A percentile compares a stretch with the other conserved stretches of the same genome.
These are phyloP conservation scores for Ptychoptera albimana DNA, from an alignment of 2,888 invertebrate species.

Conservation along the genomic window DNA sequence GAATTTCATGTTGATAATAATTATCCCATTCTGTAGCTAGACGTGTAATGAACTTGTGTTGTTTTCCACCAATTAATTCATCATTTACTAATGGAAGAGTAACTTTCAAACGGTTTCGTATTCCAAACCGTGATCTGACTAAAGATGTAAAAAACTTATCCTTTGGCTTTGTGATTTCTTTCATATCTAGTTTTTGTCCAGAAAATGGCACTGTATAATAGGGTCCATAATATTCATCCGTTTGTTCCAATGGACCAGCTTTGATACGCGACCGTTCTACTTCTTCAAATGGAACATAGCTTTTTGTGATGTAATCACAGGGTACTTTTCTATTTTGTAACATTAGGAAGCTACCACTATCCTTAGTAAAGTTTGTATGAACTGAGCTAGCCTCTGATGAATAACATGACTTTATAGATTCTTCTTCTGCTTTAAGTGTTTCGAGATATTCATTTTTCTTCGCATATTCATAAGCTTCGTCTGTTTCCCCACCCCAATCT, in stretches of 20 bases:
- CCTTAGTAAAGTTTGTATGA: slow-evolving; percentile 26
- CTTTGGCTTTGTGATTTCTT: slow-evolving; percentile 13
- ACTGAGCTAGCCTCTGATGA: slow-evolving; percentile 24
- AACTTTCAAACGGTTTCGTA: slow-evolving; percentile 24
- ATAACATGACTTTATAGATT: slow-evolving; percentile 25
- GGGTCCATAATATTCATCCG: slow-evolving; percentile 21
- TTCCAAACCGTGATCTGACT: slow-evolving; percentile 20
- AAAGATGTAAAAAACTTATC: slow-evolving; percentile 26
- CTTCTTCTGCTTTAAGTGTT: slow-evolving; percentile 22
- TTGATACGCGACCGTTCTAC: slow-evolving; percentile 22
- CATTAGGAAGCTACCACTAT: slow-evolving; percentile 26
- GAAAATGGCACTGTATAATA: slow-evolving; percentile 23
- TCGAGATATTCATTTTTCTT: slow-evolving; percentile 16
- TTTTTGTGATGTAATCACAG: slow-evolving; percentile 24
- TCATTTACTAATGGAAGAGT: slow-evolving; percentile 16
- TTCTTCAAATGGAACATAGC: slow-evolving; percentile 26
- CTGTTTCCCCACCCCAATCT: slow-evolving; percentile 7
- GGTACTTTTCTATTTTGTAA: slow-evolving; percentile 25
- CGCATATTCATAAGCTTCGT: slow-evolving; percentile 6
- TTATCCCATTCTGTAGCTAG: slow-evolving; percentile 27
- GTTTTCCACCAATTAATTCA: slow-evolving; percentile 17
- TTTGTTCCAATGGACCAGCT: slow-evolving; percentile 18
- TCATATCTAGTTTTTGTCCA: slow-evolving; percentile 23
- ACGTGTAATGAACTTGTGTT: slow-evolving; percentile 16
- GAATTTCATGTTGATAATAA: slow-evolving; percentile 24